phyloP scores from a whole-genome alignment of 1,140 invertebrate species.

The Euborellia annulipes region DNA sequence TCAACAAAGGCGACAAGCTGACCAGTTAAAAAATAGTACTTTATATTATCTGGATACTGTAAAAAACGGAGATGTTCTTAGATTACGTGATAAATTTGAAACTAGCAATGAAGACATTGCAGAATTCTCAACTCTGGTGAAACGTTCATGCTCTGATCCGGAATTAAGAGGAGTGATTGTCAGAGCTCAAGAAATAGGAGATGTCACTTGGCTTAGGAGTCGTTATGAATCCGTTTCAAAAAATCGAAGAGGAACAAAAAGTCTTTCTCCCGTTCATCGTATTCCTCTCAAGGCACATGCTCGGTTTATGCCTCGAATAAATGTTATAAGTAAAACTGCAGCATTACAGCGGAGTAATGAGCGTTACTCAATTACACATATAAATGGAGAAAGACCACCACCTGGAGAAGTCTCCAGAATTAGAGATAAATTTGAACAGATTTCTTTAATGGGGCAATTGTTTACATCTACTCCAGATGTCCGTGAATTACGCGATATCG shows the following conservation, averaged over 20 bases:
- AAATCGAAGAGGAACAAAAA: conserved; percentile 32
- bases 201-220: conserved; percentile 40
- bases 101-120: conserved; percentile 27
- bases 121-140: conserved; percentile 23
- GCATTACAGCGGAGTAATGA: conserved; percentile 36
- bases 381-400: conserved; percentile 23
- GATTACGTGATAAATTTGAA: conserved; percentile 58
- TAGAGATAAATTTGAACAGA: conserved; percentile 47
- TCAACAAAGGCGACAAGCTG: no score
- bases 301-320: conserved; percentile 69
- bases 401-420: conserved; percentile 50
- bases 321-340: conserved; percentile 71
- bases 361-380: conserved; percentile 21
- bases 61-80: conserved; percentile 55
- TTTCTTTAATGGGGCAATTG: conserved; percentile 58
- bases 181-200: conserved; percentile 36
- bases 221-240: conserved; percentile 37
- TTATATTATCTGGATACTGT: conserved; percentile 41
- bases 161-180: conserved; percentile 39
- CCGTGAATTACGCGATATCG: conserved; percentile 55
- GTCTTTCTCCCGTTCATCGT: conserved; percentile 41
- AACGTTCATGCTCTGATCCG: conserved; percentile 57
- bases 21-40: no score
- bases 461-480: conserved; percentile 67
- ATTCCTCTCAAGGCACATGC: conserved; percentile 46